A percentile compares a stretch with the other conserved stretches of the same genome.
Conservation (phyloP, 1,140 invertebrate species). For the Asbolus verrucosus region DNA sequence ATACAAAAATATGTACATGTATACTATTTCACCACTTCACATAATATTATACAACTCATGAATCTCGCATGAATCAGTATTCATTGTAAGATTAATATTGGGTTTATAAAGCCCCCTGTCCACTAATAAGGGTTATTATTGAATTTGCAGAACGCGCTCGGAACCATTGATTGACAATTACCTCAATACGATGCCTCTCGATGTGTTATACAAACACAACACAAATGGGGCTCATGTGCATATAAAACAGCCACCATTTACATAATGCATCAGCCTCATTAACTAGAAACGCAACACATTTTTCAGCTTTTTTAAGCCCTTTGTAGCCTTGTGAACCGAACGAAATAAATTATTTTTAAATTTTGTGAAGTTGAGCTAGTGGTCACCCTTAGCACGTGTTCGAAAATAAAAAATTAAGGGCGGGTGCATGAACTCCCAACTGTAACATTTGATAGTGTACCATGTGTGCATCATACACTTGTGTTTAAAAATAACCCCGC, state of each 20-base stretch:
- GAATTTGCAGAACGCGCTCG: conserved; percentile 5
- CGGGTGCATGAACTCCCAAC: conserved; percentile 23
- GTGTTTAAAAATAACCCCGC: conserved; percentile 25
- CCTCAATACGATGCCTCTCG: conserved; percentile 2
- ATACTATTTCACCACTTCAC: too few relatives aligned
- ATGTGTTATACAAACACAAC: conserved; percentile 24
- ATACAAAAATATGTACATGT: too few relatives aligned
- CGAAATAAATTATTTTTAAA: not conserved
- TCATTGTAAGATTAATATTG: not conserved
- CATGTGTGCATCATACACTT: conserved; percentile 20
- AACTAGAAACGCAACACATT: not conserved
- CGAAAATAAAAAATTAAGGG: conserved; percentile 6
- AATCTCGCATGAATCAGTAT: not conserved
- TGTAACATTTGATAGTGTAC: conserved; percentile 31
- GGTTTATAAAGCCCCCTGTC: not conserved
- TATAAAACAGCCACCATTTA: conserved; percentile 1
- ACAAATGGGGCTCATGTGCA: conserved; percentile 34
- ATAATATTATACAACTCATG: not conserved
- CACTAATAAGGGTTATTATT: conserved; percentile 6
- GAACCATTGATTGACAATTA: conserved; percentile 32
- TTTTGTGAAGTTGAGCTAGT: not conserved
- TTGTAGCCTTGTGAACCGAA: too few relatives aligned
- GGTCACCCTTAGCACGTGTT: conserved; percentile 20
- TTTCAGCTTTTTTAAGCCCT: too few relatives aligned
- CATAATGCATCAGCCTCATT: conserved; percentile 32